phyloP scores from a whole-genome alignment of 2,113 vertebrate species.

The Syngnathus typhle region DNA sequence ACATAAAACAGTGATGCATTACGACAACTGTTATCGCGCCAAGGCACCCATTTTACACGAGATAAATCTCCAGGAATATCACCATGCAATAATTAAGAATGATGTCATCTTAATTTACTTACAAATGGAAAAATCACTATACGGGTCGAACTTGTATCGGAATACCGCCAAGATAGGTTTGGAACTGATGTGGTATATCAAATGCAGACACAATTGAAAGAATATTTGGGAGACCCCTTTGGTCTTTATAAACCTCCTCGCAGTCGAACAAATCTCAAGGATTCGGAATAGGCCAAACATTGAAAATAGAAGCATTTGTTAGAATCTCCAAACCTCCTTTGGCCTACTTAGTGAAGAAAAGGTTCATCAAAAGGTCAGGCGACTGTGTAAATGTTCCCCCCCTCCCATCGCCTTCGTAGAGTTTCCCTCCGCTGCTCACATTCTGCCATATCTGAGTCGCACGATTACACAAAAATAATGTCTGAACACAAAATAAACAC shows the following conservation, averaged over 20 bases:
- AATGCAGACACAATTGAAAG: neutral
- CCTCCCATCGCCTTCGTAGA: slow-evolving; percentile 24
- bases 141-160: neutral
- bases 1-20: neutral
- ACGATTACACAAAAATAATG: slow-evolving; percentile 51
- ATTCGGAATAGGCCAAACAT: neutral
- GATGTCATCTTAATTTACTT: neutral
- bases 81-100: neutral
- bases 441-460: slow-evolving; percentile 38
- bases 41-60: neutral
- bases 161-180: neutral
- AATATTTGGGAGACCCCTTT: neutral
- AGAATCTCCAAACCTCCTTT: neutral
- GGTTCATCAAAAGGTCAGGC: slow-evolving; percentile 62
- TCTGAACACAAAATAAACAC: slow-evolving; percentile 48
- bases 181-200: neutral
- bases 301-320: neutral
- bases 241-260: neutral
- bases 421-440: slow-evolving; percentile 27
- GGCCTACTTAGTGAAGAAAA: slow-evolving; percentile 5
- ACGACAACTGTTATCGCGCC: neutral
- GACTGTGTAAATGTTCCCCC: slow-evolving; percentile 40
- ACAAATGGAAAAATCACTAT: neutral
- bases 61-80: neutral
- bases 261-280: neutral